phyloP scores from a whole-genome alignment of 2,113 vertebrate species.

The Merops nubicus region DNA sequence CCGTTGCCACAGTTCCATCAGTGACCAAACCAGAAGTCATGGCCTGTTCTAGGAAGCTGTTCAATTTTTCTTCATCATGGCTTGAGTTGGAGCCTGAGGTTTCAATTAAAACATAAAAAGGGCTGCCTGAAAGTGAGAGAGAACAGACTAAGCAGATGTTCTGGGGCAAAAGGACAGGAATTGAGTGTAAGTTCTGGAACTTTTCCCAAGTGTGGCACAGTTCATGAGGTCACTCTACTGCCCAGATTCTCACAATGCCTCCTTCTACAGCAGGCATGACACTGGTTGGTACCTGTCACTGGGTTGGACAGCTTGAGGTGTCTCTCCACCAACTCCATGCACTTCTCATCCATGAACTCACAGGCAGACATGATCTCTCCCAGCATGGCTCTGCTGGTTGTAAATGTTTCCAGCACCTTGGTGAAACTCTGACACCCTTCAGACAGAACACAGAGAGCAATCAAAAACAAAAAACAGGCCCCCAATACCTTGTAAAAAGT shows the following conservation, averaged over 20 bases:
- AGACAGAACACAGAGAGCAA: not conserved
- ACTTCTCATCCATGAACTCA: conserved; percentile 92
- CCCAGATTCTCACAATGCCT: not conserved
- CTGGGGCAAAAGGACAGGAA: not conserved
- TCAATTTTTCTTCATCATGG: conserved; percentile 90
- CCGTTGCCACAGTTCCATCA: conserved; percentile 88
- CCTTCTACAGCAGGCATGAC: not conserved
- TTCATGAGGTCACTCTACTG: not conserved
- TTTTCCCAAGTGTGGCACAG: not conserved
- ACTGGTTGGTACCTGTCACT: conserved; percentile 81
- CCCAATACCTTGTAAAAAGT: not conserved
- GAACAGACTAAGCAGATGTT: not conserved
- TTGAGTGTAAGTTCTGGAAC: not conserved
- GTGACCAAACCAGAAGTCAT: conserved; percentile 80
- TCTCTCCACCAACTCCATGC: conserved; percentile 85
- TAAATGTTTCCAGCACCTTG: conserved; percentile 87
- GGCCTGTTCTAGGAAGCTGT: conserved; percentile 82
- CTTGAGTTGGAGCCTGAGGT: conserved; percentile 84
- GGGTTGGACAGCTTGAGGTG: conserved; percentile 87
- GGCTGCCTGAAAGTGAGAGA: conserved; percentile 77
- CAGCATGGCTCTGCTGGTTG: conserved; percentile 84
- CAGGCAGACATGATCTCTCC: conserved; percentile 95
- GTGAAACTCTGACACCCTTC: conserved; percentile 88
- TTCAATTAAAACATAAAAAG: conserved; percentile 93
- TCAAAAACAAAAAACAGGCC: not conserved